Base-by-base conservation (phyloP, 1,140 invertebrate species). In the Caerostris extrusa region DNA sequence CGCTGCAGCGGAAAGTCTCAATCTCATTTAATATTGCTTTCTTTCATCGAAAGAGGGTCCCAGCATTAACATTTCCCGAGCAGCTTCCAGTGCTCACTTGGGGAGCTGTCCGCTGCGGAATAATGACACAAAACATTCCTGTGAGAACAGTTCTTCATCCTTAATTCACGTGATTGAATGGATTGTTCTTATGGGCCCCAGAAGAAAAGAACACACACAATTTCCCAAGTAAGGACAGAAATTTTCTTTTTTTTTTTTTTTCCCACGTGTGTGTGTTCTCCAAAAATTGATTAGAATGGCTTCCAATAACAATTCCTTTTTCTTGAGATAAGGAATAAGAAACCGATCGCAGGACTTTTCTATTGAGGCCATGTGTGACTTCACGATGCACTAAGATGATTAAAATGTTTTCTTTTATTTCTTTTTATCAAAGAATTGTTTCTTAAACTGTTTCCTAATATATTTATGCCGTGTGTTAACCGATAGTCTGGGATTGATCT, bases 101-200 rank as follows among this genome's bases (percentile, higher is more conserved):
- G 71, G 71, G 71, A 53, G 14, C 71, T 77, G 71, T 53, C 71
- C 34, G 34, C 53, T 34, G 71, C 71, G 14, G 71, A 77, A 77
- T 77, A 77, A 77, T 77, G 71, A 77, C 71, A 77, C 71, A 77
- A 77, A 77, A 77, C 71, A 50, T 77, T 77, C 12, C 67, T 34
- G 19, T 5, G 71, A 83, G 19, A 83, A 58, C 82, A 57, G 7
- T n/a, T n/a, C 82, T 83, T 83, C 82, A 83, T 83, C 56, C 82
- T 83, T 83, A 83, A 83, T 83, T 83, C 82, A 83, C 14, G 82
- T 83, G 82, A 83, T 83, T 83, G 82, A 83, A 83, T 83, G 82
- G 82, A 83, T 83, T 83, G 55, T 58, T 83, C 82, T 83, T 58
- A 58, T 77, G 71, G 34, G 53, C 34, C 34, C 34, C 50, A 34